These are phyloP conservation scores for Ploceus nigricollis DNA, from an alignment of 2,113 vertebrate genomes.

Conservation along the genomic window DNA sequence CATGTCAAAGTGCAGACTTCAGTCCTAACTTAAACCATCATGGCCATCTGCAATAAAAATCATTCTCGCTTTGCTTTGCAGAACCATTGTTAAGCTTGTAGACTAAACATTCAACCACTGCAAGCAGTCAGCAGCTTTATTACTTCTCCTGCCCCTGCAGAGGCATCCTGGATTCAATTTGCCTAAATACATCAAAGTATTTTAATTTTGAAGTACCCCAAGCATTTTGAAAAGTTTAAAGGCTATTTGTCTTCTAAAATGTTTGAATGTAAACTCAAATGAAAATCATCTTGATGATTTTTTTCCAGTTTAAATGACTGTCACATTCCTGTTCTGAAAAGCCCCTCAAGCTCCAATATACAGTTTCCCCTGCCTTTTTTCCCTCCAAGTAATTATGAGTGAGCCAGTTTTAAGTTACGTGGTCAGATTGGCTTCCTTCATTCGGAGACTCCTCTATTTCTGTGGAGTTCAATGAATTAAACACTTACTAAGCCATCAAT, in stretches of 20 bases:
- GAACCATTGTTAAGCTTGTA: conserved; percentile 57
- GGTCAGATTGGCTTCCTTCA: background rate
- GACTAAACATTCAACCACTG: conserved; percentile 76
- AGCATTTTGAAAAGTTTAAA: conserved; percentile 72
- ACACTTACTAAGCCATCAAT: background rate
- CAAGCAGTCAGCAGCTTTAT: conserved; percentile 71
- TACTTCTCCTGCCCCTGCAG: conserved; percentile 49
- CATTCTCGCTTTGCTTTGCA: conserved; percentile 53
- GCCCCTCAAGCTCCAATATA: conserved; percentile 5
- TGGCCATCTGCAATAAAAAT: conserved; percentile 70
- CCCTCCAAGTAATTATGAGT: background rate
- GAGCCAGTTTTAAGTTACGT: background rate
- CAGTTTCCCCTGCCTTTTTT: background rate
- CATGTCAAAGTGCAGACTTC: conserved; percentile 43
- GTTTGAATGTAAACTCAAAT: conserved; percentile 66
- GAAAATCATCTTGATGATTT: conserved; percentile 62
- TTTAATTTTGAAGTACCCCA: conserved; percentile 65
- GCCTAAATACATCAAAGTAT: conserved; percentile 72
- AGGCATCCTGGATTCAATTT: conserved; percentile 76
- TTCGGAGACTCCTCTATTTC: background rate
- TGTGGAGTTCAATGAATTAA: background rate
- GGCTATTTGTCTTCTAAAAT: conserved; percentile 71
- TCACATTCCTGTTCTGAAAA: conserved; percentile 58
- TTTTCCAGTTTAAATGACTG: conserved; percentile 59
- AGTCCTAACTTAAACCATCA: conserved; percentile 63